phyloP scores from a whole-genome alignment of 2,113 vertebrate genomes.

The Rana temporaria region DNA sequence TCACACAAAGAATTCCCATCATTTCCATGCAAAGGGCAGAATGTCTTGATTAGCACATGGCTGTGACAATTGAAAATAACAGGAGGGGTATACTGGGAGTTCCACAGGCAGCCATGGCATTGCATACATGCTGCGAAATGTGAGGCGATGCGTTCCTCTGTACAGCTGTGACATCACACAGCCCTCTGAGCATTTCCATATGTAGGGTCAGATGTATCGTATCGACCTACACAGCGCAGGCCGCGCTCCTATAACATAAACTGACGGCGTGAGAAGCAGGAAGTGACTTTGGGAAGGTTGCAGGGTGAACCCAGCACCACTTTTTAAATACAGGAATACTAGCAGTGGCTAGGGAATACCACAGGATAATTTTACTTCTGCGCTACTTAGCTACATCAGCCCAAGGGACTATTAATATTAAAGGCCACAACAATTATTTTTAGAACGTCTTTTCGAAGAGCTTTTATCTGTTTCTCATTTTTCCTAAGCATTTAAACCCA shows the following conservation, averaged over 20 bases:
- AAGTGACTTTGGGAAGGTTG: neutral
- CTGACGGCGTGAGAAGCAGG: constrained; percentile 37
- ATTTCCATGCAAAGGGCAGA: constrained; percentile 3
- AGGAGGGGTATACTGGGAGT: constrained; percentile 12
- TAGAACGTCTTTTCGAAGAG: neutral
- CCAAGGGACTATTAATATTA: neutral
- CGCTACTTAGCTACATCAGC: neutral
- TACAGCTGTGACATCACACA: constrained; percentile 40
- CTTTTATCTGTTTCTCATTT: no score
- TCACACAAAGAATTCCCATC: constrained; percentile 15
- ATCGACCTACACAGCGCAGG: neutral
- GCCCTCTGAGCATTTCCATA: constrained; percentile 46
- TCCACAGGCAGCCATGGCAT: neutral
- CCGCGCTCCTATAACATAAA: constrained; percentile 1
- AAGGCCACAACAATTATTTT: constrained; percentile 16
- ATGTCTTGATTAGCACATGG: constrained; percentile 2
- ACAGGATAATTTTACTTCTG: neutral
- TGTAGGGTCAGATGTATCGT: constrained; percentile 24
- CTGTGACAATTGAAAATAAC: constrained; percentile 6
- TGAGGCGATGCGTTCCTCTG: constrained; percentile 12
- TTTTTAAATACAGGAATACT: neutral
- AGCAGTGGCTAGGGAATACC: constrained; percentile 1
- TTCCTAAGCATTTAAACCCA: no score
- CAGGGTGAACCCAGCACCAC: neutral
- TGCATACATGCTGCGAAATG: constrained; percentile 3